Evolutionary conservation across 2,888 invertebrate species (phyloP), one percentile per base, ranked within the genome.

Genomic region (Drosophila subquinaria): DNA sequence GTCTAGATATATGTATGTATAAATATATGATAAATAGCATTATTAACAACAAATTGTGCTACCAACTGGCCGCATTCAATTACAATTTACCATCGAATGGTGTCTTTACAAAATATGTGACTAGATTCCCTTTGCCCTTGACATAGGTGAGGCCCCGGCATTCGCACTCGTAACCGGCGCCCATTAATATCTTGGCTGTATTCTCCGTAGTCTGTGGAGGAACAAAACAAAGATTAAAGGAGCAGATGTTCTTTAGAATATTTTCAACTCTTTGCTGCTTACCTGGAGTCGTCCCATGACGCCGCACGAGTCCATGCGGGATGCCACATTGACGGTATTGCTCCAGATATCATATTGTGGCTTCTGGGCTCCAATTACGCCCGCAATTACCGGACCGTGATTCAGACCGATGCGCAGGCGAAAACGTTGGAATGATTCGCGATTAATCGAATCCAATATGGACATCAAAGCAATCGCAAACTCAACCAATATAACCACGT

Each of bases 311-410:
- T 99, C 99, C 99, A 99, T 99, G 53, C 99, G 94, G 5, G 98
- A 98, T 1, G 99, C 98, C 11, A 99, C 98, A 92, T 99, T 99
- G 15, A 99, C 99, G 0, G 99, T 98, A 93, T 99, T 98, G 13
- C 99, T 98, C 99, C 99, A 99, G 84, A 99, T 99, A 92, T 99
- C 99, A 93, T 98, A 99, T 93, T 99, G 98, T 0, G 99, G 99
- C 91, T 99, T 99, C 92, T 98, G 98, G 0, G 98, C 98, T 0
- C 98, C 98, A 27, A 99, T 98, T 17, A 99, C 98, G 0, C 98
- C 99, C 0, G 98, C 98, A 91, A 98, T 98, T 27, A 98, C 98
- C 0, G 93, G 93, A 0, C 93, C 93, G 71, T 93, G 93, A 88
- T 93, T 93, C 63, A 93, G 87, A 33, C 93, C 99, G 92, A 99